Percentiles rank a stretch among this genome's conserved stretches.
Evolutionary conservation across 2,888 invertebrate species (phyloP).

Genomic region (Phania funesta): DNA sequence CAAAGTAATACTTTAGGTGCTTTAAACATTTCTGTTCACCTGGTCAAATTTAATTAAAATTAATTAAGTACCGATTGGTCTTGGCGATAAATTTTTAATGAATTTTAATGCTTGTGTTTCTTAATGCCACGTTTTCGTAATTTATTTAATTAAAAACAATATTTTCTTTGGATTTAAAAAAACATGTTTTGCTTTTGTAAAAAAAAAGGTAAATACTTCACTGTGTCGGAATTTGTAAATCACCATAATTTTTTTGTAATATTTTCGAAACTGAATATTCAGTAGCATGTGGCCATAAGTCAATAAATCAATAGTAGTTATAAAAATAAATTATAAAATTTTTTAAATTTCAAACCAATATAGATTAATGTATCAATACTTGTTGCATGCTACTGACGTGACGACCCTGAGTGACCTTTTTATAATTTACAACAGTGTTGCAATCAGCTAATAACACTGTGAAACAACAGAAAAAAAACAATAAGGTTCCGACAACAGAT

Average conservation of each 20-base stretch:
- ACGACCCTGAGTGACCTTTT: slow-evolving; percentile 22
- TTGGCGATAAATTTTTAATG: neutral
- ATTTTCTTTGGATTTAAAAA: neutral
- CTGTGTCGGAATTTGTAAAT: too few relatives aligned
- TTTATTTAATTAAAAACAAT: neutral
- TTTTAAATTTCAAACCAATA: neutral
- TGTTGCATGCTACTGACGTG: too few relatives aligned
- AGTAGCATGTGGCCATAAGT: slow-evolving; percentile 1
- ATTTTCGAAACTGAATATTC: neutral
- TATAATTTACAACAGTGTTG: neutral
- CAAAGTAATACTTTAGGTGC: neutral
- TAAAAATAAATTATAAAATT: slow-evolving; percentile 2
- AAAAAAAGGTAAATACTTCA: too few relatives aligned
- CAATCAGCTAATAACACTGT: slow-evolving; percentile 35
- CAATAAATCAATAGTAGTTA: slow-evolving; percentile 7
- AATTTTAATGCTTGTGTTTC: neutral
- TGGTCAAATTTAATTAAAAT: slow-evolving; percentile 25
- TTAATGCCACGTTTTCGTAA: neutral
- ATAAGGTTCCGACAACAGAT: too few relatives aligned
- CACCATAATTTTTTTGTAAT: neutral
- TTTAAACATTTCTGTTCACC: neutral
- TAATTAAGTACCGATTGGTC: neutral
- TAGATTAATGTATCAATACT: slow-evolving; percentile 17
- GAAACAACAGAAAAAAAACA: too few relatives aligned
- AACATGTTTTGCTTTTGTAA: too few relatives aligned